Evolutionary conservation across 1,140 invertebrate genomes (phyloP).

Genomic region (Scaptomyza graminum): DNA sequence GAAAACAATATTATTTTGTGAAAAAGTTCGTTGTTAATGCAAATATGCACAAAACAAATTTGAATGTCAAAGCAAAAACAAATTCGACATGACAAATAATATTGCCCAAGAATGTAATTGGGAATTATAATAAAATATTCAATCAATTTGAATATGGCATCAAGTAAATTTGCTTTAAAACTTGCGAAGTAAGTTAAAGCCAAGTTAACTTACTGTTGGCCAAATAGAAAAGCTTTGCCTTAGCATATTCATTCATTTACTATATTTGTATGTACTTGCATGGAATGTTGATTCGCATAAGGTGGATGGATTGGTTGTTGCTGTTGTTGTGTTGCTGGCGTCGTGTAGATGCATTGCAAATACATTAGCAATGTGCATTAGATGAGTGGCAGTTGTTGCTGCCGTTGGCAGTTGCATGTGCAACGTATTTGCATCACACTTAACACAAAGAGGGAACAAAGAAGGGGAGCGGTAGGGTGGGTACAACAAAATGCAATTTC

Average conservation of each 20-base stretch:
- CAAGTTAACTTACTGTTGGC: too few species aligned
- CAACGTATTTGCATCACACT: conserved; percentile 18
- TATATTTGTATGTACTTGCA: neutral
- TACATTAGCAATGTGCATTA: conserved; percentile 45
- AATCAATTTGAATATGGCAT: neutral
- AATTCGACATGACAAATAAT: neutral
- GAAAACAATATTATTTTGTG: too few species aligned
- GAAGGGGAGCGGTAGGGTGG: too few species aligned
- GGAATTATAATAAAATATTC: neutral
- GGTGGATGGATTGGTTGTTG: neutral
- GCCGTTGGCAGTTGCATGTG: conserved; percentile 18
- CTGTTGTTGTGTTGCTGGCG: conserved; percentile 17
- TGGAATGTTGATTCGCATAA: neutral
- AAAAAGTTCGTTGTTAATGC: too few species aligned
- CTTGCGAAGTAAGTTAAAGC: neutral
- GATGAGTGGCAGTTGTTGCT: conserved; percentile 34
- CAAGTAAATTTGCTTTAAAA: neutral
- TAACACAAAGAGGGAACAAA: too few species aligned
- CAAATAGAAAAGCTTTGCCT: neutral
- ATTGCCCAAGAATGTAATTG: neutral
- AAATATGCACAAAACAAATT: too few species aligned
- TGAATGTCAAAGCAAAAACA: neutral
- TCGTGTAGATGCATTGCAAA: conserved; percentile 36
- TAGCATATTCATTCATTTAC: neutral
- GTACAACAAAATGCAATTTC: conserved; percentile 60